Evolutionary conservation across 2,888 invertebrate genomes (phyloP), one percentile per base, ranked within the genome.

Genomic region (Epirrita christyi): DNA sequence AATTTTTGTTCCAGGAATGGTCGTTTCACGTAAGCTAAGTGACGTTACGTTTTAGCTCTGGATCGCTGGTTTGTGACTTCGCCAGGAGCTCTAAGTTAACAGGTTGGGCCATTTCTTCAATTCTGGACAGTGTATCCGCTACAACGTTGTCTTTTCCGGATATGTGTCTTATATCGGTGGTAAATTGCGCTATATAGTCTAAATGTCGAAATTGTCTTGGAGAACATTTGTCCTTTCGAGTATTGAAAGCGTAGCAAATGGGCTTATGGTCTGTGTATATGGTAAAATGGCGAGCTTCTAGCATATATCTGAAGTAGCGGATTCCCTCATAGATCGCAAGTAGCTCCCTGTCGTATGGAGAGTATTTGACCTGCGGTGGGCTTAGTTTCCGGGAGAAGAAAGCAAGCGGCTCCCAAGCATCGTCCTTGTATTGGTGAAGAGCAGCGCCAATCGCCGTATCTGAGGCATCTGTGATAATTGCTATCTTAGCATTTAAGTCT

Each of bases 261-360:
- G 67, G 66, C 13, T 64, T 67, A 29, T 72, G 71, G 53, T 72
- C 72, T 0, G 68, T 68, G 43, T 55, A 70, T 1, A 70, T 27
- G 15, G 61, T 46, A 15, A 65, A 65, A 7, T 46, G 43, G 9
- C 52, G 40, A 2, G 49, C 63, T n/a, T 62, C 61, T 3, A 70
- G 10, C 53, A 55, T 51, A 10, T 55, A 46, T 3, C 52, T 9
- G 14, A 57, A 57, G 15, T 57, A 43, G 27, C 29, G 34, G n/a
- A 57, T 49, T n/a, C 13, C 11, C 49, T 62, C 46, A 53, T 77
- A 83, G 5, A 75, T 73, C 0, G 78, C 81, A 3, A 78, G 65
- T 0, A 86, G 63, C 63, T 83, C 80, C 10, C 57, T 44, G 50
- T 85, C 81, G 55, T 81, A 83, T 3, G 74, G 66, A 21, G 71